phyloP scores from a whole-genome alignment of 2,113 vertebrate species.

The Oryzias melastigma region DNA sequence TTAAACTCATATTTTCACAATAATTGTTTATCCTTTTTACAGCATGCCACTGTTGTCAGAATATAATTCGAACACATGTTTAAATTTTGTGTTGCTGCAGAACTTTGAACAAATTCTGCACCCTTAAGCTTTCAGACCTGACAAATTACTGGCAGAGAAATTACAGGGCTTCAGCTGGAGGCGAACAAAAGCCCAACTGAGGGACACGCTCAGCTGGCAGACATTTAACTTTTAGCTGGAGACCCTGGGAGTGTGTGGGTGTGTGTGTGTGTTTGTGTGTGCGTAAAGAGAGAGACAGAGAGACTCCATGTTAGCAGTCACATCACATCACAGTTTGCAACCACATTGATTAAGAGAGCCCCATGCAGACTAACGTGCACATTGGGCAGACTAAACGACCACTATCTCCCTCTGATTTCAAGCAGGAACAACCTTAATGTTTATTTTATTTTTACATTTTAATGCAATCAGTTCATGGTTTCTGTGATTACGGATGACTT shows the following conservation, averaged over 20 bases:
- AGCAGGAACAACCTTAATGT: slow-evolving; percentile 31
- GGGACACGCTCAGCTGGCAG: slow-evolving; percentile 67
- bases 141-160: slow-evolving; percentile 60
- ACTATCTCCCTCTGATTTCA: slow-evolving; percentile 40
- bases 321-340: slow-evolving; percentile 73
- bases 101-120: slow-evolving; percentile 28
- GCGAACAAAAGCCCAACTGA: slow-evolving; percentile 70
- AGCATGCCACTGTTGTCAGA: not conserved
- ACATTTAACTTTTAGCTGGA: slow-evolving; percentile 61
- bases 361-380: slow-evolving; percentile 66
- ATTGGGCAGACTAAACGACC: slow-evolving; percentile 42
- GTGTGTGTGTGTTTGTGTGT: slow-evolving; percentile 6
- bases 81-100: not conserved
- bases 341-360: slow-evolving; percentile 68
- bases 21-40: not conserved
- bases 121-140: slow-evolving; percentile 34
- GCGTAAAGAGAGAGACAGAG: slow-evolving; percentile 14
- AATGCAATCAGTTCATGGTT: not conserved
- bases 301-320: slow-evolving; percentile 70
- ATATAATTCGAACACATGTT: not conserved
- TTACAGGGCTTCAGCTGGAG: slow-evolving; percentile 66
- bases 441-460: slow-evolving; percentile 1
- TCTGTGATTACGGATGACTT: slow-evolving; percentile 17
- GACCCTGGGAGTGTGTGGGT: slow-evolving; percentile 24
- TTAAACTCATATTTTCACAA: not conserved